Base-by-base conservation (phyloP, 92 coral and sea anemone genomes). In the Parazoanthus darwini region DNA sequence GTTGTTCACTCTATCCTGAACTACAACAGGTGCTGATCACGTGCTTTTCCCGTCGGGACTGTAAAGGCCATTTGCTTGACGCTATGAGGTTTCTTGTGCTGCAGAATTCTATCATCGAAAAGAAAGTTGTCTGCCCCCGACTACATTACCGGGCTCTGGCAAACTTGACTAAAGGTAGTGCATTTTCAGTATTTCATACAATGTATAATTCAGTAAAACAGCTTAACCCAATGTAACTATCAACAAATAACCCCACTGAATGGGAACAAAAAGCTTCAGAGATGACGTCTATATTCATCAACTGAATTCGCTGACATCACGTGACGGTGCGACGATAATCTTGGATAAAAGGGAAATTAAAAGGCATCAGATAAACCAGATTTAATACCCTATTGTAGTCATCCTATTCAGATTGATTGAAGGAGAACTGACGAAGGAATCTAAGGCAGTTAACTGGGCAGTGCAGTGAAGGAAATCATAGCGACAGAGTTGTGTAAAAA, bases 81-180 rank as follows among this genome's bases (percentile, higher is more conserved):
- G 38, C 75, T 29, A 71, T 71, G 75, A 71, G 75, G 8, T 71
- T 71, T 26, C 75, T 71, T n/a, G 75, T 71, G 75, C 75, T 71
- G 75, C 75, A 71, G 37, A 71, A 71, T 33, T 71, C 75, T 26
- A 26, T 71, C 75, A 71, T 71, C 39, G 11, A 71, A 25, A 26
- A 26, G 36, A 71, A 71, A 11, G 1, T 71, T 33, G 15, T 11
- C 23, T 71, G 75, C 37, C 5, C 2, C 13, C 13, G 3, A 16
- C 75, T 71, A 15, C 2, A 8, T 8, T 71, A n/a, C 15, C 14
- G 15, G 75, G 75, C 4, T 6, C 75, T 71, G 39, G 14, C 26
- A 71, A 14, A n/a, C 8, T 33, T 71, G 75, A 71, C 75, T 13
- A 8, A 25, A 71, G 75, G 75, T 71, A 71, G 75, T 71, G 7